Evolutionary conservation across 2,888 invertebrate genomes (phyloP), one percentile per base, ranked within the genome.

Genomic region (Arctia plantaginis): DNA sequence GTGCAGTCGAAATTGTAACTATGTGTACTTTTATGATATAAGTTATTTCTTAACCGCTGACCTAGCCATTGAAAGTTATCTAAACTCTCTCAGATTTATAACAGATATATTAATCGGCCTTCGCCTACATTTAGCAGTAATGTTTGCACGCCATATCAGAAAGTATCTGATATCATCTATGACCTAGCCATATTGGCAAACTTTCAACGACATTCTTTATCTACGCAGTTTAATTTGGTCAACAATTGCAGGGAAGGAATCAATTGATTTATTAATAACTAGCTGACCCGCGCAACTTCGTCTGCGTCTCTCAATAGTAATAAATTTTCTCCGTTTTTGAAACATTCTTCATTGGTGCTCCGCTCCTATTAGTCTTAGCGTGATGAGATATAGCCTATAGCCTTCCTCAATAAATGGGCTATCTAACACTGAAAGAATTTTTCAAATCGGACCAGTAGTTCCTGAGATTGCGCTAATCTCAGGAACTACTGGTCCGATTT

Each of bases 61-160:
- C 39, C 44, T 65, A 30, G 44, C 67, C 67, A 67, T 67, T 67
- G 47, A 67, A 47, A 67, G 67, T 67, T 20, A 20, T 30, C 33
- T 23, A 67, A 47, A 47, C 41, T 41, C 23, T 39, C 30, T 47
- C 27, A 30, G 30, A 67, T 20, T 2, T 27, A 51, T 68, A n/a
- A 27, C 15, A 41, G 20, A 70, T 44, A 30, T 66, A 35, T 66
- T 39, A 66, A 66, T 66, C 62, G 30, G 39, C 70, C 70, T 70
- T 62, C 62, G 23, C 70, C 70, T 62, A 70, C 39, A 62, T 70
- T 18, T 18, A 12, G 12, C 30, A 18, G 6, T 20, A 39, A 65
- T 13, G 15, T 69, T 35, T 23, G 23, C 70, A 70, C 70, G 70
- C 62, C 41, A 70, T 70, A 70, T 70, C 41, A 33, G 70, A 71